Conservation (phyloP, 2,888 invertebrate genomes). For the Synanthedon formicaeformis region DNA sequence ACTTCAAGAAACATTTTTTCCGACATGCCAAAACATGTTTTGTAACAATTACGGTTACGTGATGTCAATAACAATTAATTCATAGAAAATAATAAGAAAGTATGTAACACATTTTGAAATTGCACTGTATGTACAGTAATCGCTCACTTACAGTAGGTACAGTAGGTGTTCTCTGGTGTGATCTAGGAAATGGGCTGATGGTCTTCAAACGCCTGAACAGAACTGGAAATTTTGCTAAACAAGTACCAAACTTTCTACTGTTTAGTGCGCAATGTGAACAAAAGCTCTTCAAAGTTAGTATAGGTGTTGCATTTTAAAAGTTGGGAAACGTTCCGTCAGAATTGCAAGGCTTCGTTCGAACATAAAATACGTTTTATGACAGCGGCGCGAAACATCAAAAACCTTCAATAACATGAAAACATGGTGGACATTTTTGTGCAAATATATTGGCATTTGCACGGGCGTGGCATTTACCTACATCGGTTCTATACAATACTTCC, state of each 20-base stretch:
- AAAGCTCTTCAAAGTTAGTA: slow-evolving; percentile 40
- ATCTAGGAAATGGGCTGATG: too few relatives aligned
- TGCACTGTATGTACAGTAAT: too few relatives aligned
- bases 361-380: slow-evolving; percentile 67
- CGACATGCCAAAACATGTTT: too few relatives aligned
- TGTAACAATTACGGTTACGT: too few relatives aligned
- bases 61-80: too few relatives aligned
- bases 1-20: too few relatives aligned
- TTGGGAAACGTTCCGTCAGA: slow-evolving; percentile 42
- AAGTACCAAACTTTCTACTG: slow-evolving; percentile 36
- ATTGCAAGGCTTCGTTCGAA: slow-evolving; percentile 39
- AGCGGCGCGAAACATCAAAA: slow-evolving; percentile 51
- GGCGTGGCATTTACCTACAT: slow-evolving; percentile 14
- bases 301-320: slow-evolving; percentile 34
- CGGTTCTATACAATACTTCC: background rate
- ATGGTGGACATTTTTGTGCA: slow-evolving; percentile 32
- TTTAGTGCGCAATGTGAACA: slow-evolving; percentile 50
- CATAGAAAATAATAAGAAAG: too few relatives aligned
- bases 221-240: too few relatives aligned
- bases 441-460: slow-evolving; percentile 16
- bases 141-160: too few relatives aligned
- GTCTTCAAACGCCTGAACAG: too few relatives aligned
- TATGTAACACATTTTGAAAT: too few relatives aligned
- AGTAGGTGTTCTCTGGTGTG: too few relatives aligned
- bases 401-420: slow-evolving; percentile 51